Evolutionary conservation across 2,113 vertebrate genomes (phyloP).

Genomic region (Clarias magur): DNA sequence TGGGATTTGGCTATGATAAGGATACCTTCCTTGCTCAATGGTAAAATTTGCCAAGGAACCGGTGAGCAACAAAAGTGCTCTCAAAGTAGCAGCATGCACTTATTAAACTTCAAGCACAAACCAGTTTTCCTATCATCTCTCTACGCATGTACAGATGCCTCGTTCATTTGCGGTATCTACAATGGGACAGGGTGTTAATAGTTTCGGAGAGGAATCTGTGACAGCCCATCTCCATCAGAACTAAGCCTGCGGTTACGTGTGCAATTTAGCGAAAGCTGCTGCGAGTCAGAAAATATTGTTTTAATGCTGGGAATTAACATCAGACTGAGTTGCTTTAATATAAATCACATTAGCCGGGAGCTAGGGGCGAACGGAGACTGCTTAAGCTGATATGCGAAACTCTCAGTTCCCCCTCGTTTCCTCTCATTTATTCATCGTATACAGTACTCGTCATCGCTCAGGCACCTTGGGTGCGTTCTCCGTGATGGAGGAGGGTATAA

Average conservation of each 20-base stretch:
- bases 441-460: conserved; percentile 15
- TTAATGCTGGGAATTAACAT: conserved; percentile 44
- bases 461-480: conserved; percentile 32
- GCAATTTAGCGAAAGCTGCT: conserved; percentile 26
- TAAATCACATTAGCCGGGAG: conserved; percentile 51
- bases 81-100: conserved; percentile 2
- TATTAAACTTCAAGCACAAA: conserved; percentile 6
- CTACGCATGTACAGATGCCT: not conserved
- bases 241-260: conserved; percentile 35
- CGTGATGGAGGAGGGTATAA: conserved; percentile 35
- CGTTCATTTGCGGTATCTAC: not conserved
- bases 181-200: not conserved
- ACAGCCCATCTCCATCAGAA: conserved; percentile 1
- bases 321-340: conserved; percentile 41
- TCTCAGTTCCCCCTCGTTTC: not conserved
- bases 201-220: conserved; percentile 15
- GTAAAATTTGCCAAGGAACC: not conserved
- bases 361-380: conserved; percentile 34
- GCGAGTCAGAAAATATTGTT: conserved; percentile 46
- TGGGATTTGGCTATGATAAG: not conserved
- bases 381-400: conserved; percentile 40
- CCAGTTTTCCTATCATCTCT: not conserved
- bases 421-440: conserved; percentile 8
- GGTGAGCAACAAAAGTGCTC: not conserved
- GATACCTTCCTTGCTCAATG: not conserved